phyloP scores from a whole-genome alignment of 2,113 vertebrate genomes.

The Grus americana region DNA sequence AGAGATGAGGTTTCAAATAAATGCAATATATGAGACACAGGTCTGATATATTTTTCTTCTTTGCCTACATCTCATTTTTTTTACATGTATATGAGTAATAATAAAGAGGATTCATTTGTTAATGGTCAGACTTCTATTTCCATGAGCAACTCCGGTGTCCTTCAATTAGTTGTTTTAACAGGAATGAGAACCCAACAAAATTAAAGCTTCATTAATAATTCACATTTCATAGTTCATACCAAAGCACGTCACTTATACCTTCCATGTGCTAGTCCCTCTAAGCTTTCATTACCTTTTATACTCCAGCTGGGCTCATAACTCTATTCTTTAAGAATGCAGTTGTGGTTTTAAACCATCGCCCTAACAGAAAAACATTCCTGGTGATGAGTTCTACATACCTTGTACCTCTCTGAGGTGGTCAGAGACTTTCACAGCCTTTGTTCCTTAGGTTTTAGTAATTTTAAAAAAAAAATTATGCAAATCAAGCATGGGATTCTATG shows the following conservation, averaged over 20 bases:
- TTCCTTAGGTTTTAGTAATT: background rate
- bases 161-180: background rate
- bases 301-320: background rate
- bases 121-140: background rate
- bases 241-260: background rate
- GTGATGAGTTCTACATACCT: background rate
- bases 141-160: background rate
- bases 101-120: background rate
- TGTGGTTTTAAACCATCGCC: background rate
- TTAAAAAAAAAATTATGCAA: background rate
- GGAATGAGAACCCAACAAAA: background rate
- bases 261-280: background rate
- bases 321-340: background rate
- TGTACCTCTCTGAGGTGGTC: background rate
- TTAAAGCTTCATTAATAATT: background rate
- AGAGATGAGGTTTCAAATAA: conserved; percentile 6
- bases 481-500: no score
- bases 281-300: background rate
- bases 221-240: background rate
- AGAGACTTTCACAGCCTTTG: background rate
- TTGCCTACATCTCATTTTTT: background rate
- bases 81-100: background rate
- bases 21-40: background rate
- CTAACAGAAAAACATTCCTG: background rate
- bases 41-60: background rate